Conservation (phyloP, 1,140 invertebrate species). For the Dreissena polymorpha region DNA sequence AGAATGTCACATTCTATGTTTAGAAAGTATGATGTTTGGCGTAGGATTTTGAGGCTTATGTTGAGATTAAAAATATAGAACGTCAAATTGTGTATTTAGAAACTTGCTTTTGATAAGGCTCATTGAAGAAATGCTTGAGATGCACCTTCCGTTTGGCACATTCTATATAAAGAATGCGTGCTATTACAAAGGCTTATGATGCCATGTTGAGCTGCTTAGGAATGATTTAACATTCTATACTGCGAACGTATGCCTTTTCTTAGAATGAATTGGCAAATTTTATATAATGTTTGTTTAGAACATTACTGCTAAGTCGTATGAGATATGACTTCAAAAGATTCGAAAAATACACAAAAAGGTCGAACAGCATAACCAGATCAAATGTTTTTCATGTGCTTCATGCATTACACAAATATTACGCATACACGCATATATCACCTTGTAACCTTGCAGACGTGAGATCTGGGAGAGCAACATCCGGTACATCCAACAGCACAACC, state of each 20-base stretch:
- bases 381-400: too few relatives aligned
- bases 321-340: not conserved
- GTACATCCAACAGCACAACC: constrained; percentile 90
- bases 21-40: not conserved
- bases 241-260: not conserved
- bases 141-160: not conserved
- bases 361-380: too few relatives aligned
- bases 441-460: constrained; percentile 51
- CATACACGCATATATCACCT: not conserved
- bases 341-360: too few relatives aligned
- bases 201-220: not conserved
- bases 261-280: not conserved
- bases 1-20: not conserved
- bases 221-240: not conserved
- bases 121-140: not conserved
- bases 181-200: not conserved
- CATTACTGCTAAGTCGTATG: not conserved
- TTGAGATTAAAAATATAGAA: not conserved
- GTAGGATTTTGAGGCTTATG: not conserved
- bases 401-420: too few relatives aligned
- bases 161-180: not conserved
- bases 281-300: not conserved
- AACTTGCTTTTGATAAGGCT: not conserved
- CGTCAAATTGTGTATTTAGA: not conserved
- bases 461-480: constrained; percentile 67